Evolutionary conservation across 2,888 invertebrate genomes (phyloP).

Genomic region (Drosophila falleni): DNA sequence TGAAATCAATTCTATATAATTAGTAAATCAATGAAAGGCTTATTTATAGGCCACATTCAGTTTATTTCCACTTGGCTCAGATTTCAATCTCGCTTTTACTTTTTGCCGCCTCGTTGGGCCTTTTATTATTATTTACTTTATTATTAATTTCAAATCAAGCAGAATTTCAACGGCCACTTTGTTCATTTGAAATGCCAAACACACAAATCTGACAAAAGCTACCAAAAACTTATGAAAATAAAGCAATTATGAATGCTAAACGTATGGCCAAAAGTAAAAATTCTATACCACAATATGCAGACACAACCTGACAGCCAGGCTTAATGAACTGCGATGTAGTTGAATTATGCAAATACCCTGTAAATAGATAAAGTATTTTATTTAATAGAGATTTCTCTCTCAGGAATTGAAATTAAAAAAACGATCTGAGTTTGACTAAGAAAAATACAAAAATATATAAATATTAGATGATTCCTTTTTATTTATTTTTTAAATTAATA

Average conservation of each 20-base stretch:
- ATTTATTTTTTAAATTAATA: too few species aligned
- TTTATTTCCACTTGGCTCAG: slow-evolving; percentile 30
- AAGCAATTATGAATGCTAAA: slow-evolving; percentile 74
- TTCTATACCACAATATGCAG: slow-evolving; percentile 52
- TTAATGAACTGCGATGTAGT: background rate
- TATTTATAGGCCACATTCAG: slow-evolving; percentile 57
- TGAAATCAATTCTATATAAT: slow-evolving; percentile 48
- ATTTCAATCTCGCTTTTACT: slow-evolving; percentile 63
- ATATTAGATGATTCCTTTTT: too few species aligned
- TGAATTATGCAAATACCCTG: slow-evolving; percentile 4
- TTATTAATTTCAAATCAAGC: slow-evolving; percentile 47
- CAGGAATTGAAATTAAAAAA: too few species aligned
- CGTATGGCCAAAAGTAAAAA: slow-evolving; percentile 47
- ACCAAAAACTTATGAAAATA: slow-evolving; percentile 62
- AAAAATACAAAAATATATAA: too few species aligned
- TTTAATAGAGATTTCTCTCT: too few species aligned
- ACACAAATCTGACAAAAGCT: slow-evolving; percentile 51
- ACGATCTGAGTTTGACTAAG: too few species aligned
- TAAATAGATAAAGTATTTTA: background rate
- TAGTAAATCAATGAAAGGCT: slow-evolving; percentile 40
- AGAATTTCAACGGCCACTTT: slow-evolving; percentile 64
- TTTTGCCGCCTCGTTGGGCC: slow-evolving; percentile 51
- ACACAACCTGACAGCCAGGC: slow-evolving; percentile 1
- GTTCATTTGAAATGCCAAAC: slow-evolving; percentile 65
- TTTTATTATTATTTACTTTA: slow-evolving; percentile 34